phyloP scores from a whole-genome alignment of 2,113 vertebrate species.

The Lycocorax pyrrhopterus region DNA sequence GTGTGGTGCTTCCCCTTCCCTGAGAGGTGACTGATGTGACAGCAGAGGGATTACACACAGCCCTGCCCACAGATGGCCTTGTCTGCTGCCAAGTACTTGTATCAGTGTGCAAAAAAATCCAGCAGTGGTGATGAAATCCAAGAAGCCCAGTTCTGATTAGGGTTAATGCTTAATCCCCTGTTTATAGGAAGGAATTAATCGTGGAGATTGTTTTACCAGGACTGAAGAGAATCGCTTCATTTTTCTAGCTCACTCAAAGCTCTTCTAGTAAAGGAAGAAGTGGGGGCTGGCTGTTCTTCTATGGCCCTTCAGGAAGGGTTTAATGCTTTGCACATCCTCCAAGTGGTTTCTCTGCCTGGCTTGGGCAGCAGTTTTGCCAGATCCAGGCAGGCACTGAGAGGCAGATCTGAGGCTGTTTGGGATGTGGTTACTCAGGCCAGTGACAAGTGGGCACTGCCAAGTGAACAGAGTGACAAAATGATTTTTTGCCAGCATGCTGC shows the following conservation, averaged over 20 bases:
- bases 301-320: neutral
- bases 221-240: neutral
- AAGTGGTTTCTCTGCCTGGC: neutral
- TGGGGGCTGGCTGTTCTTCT: neutral
- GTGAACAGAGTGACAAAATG: neutral
- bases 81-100: neutral
- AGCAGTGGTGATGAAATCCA: neutral
- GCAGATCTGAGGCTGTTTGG: neutral
- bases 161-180: neutral
- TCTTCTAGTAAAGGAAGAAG: neutral
- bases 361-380: neutral
- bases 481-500: neutral
- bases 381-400: neutral
- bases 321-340: neutral
- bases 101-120: neutral
- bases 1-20: neutral
- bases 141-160: neutral
- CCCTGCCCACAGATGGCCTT: neutral
- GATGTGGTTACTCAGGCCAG: neutral
- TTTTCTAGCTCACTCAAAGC: neutral
- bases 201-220: neutral
- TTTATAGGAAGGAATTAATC: neutral
- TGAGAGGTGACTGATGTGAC: neutral
- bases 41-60: neutral
- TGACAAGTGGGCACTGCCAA: neutral